Conservation (phyloP, 2,888 invertebrate genomes). For the Exephanes ischioxanthus region DNA sequence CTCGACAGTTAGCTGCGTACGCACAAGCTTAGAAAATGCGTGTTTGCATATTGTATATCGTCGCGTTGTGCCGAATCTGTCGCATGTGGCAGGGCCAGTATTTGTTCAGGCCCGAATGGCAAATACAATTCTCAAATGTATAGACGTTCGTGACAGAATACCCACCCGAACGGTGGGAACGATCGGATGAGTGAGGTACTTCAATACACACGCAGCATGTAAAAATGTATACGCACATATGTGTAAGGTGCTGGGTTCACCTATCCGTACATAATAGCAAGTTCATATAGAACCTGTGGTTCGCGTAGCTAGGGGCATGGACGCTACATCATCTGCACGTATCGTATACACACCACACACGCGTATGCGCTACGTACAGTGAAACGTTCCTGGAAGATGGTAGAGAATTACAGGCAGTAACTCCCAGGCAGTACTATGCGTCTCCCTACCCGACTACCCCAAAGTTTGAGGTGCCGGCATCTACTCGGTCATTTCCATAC, state of each 20-base stretch:
- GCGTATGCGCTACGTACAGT: constrained; percentile 29
- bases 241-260: constrained; percentile 15
- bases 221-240: constrained; percentile 5
- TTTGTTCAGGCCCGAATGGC: constrained; percentile 73
- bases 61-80: constrained; percentile 66
- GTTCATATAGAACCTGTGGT: constrained; percentile 28
- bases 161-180: constrained; percentile 12
- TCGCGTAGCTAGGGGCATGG: constrained; percentile 15
- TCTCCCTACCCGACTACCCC: constrained; percentile 45
- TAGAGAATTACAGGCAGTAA: constrained; percentile 42
- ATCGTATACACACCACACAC: constrained; percentile 10
- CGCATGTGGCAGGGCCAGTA: constrained; percentile 70
- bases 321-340: constrained; percentile 31
- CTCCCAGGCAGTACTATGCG: background rate
- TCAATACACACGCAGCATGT: constrained; percentile 23
- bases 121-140: constrained; percentile 68
- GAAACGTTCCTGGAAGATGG: constrained; percentile 34
- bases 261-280: constrained; percentile 21
- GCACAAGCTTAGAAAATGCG: constrained; percentile 63
- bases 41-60: constrained; percentile 68
- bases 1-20: constrained; percentile 44
- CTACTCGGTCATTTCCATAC: constrained; percentile 66
- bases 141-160: constrained; percentile 26
- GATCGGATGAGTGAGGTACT: constrained; percentile 22
- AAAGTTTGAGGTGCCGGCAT: constrained; percentile 59